These are phyloP conservation scores for Rhizoglyphus robini DNA, from an alignment of 1,140 invertebrate genomes.

Conservation along the genomic window DNA sequence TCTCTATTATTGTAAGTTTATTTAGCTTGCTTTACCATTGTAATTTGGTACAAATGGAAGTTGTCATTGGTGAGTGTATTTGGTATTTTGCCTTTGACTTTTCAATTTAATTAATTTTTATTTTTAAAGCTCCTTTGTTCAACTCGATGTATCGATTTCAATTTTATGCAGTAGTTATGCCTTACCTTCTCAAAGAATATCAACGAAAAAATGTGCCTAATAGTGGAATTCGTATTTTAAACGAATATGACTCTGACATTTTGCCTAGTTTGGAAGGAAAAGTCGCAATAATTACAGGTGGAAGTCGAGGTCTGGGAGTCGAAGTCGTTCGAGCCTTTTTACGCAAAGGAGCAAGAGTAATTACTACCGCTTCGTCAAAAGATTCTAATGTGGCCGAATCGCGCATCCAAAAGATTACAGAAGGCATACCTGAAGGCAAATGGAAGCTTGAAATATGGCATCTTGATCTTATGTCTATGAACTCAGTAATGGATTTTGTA, in stretches of 20 bases:
- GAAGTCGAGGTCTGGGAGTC: constrained; percentile 68
- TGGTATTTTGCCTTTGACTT: neutral
- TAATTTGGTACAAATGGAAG: too few species aligned
- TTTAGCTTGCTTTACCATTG: too few species aligned
- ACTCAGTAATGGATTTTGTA: constrained; percentile 61
- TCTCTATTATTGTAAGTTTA: too few species aligned
- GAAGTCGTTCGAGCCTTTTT: constrained; percentile 61
- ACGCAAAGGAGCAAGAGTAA: constrained; percentile 63
- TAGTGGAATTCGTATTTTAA: constrained; percentile 8
- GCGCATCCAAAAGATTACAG: neutral
- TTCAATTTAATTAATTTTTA: neutral
- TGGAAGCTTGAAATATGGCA: constrained; percentile 31
- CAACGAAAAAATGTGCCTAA: constrained; percentile 5
- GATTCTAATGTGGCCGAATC: neutral
- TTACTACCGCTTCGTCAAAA: constrained; percentile 44
- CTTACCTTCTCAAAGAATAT: constrained; percentile 5
- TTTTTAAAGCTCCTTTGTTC: constrained; percentile 9
- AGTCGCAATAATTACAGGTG: constrained; percentile 47
- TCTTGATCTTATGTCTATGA: constrained; percentile 45
- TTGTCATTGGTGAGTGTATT: constrained; percentile 6
- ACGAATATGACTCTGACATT: constrained; percentile 8
- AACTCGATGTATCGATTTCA: neutral
- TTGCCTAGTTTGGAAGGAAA: neutral
- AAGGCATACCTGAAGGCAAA: neutral
- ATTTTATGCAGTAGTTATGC: constrained; percentile 14